These are phyloP conservation scores for Eulemur rufifrons DNA, from an alignment of 2,113 vertebrate genomes.

Conservation along the genomic window DNA sequence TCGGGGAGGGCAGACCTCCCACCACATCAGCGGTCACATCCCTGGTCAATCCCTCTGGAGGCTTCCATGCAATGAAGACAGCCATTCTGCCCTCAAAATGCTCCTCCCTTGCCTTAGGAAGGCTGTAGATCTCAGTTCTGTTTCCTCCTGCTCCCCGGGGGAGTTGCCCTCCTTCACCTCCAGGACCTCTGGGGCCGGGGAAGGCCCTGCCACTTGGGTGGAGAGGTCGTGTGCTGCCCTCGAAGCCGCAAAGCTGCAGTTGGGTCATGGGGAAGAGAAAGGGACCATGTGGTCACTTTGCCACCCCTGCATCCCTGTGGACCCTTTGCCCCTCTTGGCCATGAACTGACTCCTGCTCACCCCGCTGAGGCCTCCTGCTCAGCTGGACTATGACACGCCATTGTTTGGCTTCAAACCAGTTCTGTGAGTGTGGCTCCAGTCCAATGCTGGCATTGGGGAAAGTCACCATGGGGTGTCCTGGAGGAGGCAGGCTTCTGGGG, in stretches of 20 bases:
- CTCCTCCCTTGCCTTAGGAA: neutral
- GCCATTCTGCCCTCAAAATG: neutral
- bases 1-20: neutral
- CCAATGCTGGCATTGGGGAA: neutral
- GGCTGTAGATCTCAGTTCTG: neutral
- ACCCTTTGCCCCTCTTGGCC: neutral
- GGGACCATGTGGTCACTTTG: neutral
- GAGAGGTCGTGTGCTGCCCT: neutral
- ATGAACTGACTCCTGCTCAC: neutral
- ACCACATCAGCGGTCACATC: neutral
- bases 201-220: too few relatives aligned
- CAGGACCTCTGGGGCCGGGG: neutral
- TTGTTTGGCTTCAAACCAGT: slow-evolving; percentile 42
- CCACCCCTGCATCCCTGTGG: neutral
- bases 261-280: neutral
- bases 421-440: neutral
- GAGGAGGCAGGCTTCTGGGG: neutral
- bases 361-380: neutral
- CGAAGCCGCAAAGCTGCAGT: neutral
- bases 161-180: neutral
- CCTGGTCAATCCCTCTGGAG: neutral
- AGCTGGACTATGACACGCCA: neutral
- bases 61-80: neutral
- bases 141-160: too few relatives aligned
- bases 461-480: neutral